Base-by-base conservation (phyloP, 2,113 vertebrate genomes). In the Percopsis transmontana region DNA sequence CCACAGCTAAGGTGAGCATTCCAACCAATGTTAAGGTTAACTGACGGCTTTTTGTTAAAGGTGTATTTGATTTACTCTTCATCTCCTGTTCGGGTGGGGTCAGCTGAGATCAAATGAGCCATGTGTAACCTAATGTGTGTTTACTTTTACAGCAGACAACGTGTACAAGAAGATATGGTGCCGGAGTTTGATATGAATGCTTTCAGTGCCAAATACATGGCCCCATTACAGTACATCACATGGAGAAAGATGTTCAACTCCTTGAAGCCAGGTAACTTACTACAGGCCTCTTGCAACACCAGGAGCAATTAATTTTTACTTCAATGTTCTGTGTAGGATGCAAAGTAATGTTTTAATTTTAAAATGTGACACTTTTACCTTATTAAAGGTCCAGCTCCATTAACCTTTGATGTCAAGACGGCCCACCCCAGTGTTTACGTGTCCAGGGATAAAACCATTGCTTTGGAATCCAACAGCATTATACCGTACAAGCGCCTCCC, bases 191-290 rank as follows among this genome's bases (percentile, higher is more conserved):
- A 91, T 71, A 40, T 82, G 50, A 76, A 92, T 55, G 62, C 20
- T 12, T 91, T 92, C 81, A 74, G 70, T 68, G 88, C 86, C 79
- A 91, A 90, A 81, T 88, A 62, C 73, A 68, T 87, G 0, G 92
- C 91, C 21, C 94, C 93, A 2, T 71, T 95, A 78, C 94, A 95
- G 75, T 95, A 94, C 88, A 91, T 91, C 55, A 77, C 92, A 63
- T 95, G 94, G 95, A 89, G 91, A 45, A 93, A 66, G 69, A 94
- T 95, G 92, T 91, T 94, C 80, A 88, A 45, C 15, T 88, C 75
- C 60, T 74, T 95, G 74, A 78, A 83, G 48, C 92, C 92, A 15
- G 92, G 94, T 96, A 90, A 92, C n/a, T n/a, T 83, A 27, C 11
- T 27, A 51, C 18, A 18, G 8, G 39, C 61, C 52, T 58, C 38